A percentile compares a stretch with the other conserved stretches of the same genome.
Conservation (phyloP, 2,113 vertebrate species). For the Eolophus roseicapilla region DNA sequence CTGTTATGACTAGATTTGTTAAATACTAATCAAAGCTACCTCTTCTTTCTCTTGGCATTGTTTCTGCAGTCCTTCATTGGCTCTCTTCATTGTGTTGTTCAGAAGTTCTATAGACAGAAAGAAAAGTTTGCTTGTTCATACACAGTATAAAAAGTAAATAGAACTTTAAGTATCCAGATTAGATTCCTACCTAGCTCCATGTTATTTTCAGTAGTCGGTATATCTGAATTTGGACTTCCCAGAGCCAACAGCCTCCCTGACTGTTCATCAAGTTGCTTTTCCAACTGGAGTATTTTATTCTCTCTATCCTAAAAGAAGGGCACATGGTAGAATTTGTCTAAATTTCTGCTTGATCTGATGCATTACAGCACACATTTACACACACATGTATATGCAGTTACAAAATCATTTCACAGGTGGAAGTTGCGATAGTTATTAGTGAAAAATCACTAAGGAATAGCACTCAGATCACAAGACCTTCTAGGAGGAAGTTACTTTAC, state of each 20-base stretch:
- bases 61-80: conserved; percentile 58
- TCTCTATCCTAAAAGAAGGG: conserved; percentile 56
- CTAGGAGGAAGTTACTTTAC: not conserved
- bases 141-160: not conserved
- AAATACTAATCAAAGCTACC: conserved; percentile 69
- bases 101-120: not conserved
- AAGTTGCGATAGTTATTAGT: not conserved
- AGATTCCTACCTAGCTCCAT: conserved; percentile 31
- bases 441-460: not conserved
- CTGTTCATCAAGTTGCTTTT: conserved; percentile 54
- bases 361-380: not conserved
- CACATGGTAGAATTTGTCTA: not conserved
- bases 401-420: not conserved
- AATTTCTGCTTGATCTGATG: not conserved
- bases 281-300: conserved; percentile 53
- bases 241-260: not conserved
- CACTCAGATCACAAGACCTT: not conserved
- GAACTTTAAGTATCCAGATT: not conserved
- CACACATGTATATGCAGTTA: not conserved
- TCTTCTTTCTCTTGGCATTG: conserved; percentile 82
- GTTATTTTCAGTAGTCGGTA: not conserved
- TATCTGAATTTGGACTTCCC: not conserved
- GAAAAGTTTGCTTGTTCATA: not conserved
- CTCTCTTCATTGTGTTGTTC: not conserved
- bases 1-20: not conserved